These are phyloP conservation scores for Chascanopsetta lugubris DNA, from an alignment of 2,113 vertebrate genomes.

Conservation along the genomic window DNA sequence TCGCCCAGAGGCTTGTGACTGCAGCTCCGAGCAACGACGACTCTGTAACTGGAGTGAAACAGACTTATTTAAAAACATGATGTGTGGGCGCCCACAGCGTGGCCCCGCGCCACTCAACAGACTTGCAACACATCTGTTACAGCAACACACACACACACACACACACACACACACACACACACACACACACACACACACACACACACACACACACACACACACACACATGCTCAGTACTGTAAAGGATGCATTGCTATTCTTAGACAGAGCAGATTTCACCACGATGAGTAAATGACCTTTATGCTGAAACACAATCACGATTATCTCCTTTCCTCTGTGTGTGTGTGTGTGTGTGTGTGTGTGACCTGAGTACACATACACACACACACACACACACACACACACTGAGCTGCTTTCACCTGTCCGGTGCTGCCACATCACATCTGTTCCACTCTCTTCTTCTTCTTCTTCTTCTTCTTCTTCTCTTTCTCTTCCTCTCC, in stretches of 20 bases:
- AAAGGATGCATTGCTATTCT: conserved; percentile 21
- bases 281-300: conserved; percentile 49
- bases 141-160: conserved; percentile 15
- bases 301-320: conserved; percentile 13
- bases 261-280: conserved; percentile 15
- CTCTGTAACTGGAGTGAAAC: conserved; percentile 42
- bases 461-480: conserved; percentile 5
- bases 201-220: no score
- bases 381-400: no score
- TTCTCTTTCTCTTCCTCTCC: not conserved
- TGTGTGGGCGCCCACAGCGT: conserved; percentile 47
- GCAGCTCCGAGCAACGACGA: not conserved
- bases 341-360: not conserved
- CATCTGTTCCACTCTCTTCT: conserved; percentile 1
- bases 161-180: conserved; percentile 24
- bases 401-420: conserved; percentile 50
- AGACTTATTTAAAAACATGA: conserved; percentile 61
- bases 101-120: conserved; percentile 45
- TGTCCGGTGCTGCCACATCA: conserved; percentile 46
- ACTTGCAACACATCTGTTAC: conserved; percentile 63
- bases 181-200: no score
- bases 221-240: not conserved
- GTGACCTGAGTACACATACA: conserved; percentile 36
- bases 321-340: not conserved
- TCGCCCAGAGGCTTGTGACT: not conserved